Evolutionary conservation across 1,140 invertebrate genomes (phyloP).

Genomic region (Saxidomus purpurata): DNA sequence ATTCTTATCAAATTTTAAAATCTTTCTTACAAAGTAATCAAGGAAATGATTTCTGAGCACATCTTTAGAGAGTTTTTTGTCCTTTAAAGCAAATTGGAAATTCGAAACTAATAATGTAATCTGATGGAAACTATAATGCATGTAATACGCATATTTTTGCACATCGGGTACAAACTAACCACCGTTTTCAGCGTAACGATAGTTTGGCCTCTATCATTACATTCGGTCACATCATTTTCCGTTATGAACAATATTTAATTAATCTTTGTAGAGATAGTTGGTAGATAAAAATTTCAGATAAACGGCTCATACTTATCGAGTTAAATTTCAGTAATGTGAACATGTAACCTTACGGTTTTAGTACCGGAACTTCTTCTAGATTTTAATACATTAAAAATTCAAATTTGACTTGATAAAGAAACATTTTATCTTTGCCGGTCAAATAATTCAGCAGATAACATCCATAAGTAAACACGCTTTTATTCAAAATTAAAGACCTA

Average conservation of each 20-base stretch:
- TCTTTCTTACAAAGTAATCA: conserved; percentile 22
- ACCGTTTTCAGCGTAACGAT: too few relatives aligned
- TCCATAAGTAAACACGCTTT: neutral
- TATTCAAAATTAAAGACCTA: conserved; percentile 24
- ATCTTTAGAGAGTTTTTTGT: neutral
- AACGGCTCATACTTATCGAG: too few relatives aligned
- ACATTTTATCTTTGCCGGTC: conserved; percentile 7
- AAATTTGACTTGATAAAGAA: neutral
- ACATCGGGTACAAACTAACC: too few relatives aligned
- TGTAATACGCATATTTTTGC: too few relatives aligned
- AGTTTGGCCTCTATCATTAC: too few relatives aligned
- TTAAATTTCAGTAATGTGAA: too few relatives aligned
- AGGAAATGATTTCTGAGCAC: neutral
- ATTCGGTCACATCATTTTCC: too few relatives aligned
- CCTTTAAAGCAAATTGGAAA: neutral
- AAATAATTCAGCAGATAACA: neutral
- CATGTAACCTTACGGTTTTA: too few relatives aligned
- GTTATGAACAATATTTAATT: too few relatives aligned
- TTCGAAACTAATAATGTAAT: conserved; percentile 18
- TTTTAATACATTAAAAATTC: neutral
- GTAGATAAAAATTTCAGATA: too few relatives aligned
- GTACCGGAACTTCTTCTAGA: neutral
- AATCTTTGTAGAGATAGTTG: too few relatives aligned
- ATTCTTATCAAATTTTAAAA: conserved; percentile 16
- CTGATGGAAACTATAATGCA: too few relatives aligned